These are phyloP conservation scores for Diaphora mendica DNA, from an alignment of 2,888 invertebrate genomes.

Conservation along the genomic window DNA sequence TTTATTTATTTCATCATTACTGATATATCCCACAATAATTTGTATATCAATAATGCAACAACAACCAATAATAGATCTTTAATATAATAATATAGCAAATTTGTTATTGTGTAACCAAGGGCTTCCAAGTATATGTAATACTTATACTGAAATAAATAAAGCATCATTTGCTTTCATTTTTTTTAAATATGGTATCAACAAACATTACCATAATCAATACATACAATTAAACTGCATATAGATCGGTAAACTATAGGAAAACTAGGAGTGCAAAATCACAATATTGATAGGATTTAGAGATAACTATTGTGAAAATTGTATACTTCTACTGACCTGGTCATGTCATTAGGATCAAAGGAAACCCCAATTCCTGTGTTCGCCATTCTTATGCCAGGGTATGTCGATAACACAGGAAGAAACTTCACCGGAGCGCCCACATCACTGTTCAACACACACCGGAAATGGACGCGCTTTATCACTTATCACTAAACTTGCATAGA, in stretches of 20 bases:
- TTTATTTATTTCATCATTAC: neutral
- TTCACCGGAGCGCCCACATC: conserved; percentile 71
- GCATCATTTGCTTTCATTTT: neutral
- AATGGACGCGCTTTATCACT: conserved; percentile 65
- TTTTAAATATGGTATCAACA: neutral
- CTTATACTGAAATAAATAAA: neutral
- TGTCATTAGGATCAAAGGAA: conserved; percentile 90
- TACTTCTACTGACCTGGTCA: conserved; percentile 81
- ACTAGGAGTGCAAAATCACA: neutral
- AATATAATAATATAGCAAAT: neutral
- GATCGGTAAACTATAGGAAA: neutral
- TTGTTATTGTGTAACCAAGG: neutral
- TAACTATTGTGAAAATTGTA: neutral
- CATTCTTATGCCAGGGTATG: conserved; percentile 68
- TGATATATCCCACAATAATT: neutral
- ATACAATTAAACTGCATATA: neutral
- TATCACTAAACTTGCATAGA: conserved; percentile 58
- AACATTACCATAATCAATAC: neutral
- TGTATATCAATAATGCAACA: neutral
- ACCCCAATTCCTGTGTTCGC: conserved; percentile 87
- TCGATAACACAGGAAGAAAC: conserved; percentile 52
- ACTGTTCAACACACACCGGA: conserved; percentile 63
- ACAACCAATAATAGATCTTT: neutral
- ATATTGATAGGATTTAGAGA: neutral
- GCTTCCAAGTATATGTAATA: too few relatives aligned